A percentile compares a stretch with the other conserved stretches of the same genome.
Conservation (phyloP, 2,113 vertebrate genomes). For the Spilogale gracilis region DNA sequence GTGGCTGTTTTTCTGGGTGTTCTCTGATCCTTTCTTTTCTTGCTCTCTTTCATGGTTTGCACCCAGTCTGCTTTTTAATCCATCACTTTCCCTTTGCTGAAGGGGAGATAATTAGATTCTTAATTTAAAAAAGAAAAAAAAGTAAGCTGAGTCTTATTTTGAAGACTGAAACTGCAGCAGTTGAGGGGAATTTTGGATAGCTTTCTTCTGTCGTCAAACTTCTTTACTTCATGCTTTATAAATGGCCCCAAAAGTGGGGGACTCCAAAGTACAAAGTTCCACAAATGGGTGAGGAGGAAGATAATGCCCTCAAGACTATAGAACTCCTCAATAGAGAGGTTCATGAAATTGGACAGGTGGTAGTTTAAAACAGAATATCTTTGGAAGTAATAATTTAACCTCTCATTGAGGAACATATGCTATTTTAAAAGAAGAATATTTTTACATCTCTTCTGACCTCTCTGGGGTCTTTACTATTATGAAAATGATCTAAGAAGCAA, state of each 20-base stretch:
- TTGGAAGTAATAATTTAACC: not conserved
- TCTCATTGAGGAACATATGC: not conserved
- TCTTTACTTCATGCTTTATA: not conserved
- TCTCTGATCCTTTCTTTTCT: not conserved
- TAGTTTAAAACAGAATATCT: not conserved
- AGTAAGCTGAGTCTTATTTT: not conserved
- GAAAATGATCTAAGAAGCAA: not conserved
- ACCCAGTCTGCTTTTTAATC: not conserved
- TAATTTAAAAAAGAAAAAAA: not conserved
- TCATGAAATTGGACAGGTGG: not conserved
- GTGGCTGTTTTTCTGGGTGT: not conserved
- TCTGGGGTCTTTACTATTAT: not conserved
- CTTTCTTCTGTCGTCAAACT: not conserved
- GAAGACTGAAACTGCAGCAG: not conserved
- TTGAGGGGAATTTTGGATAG: not conserved
- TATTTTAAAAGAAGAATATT: slow-evolving; percentile 14
- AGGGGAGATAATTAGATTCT: not conserved
- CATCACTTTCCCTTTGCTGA: not conserved
- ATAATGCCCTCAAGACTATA: not conserved
- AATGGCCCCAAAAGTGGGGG: not conserved
- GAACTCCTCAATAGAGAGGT: not conserved
- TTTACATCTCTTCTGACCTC: not conserved
- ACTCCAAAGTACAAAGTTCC: not conserved
- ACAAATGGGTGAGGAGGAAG: not conserved
- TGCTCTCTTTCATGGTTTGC: not conserved